A percentile compares a stretch with the other conserved stretches of the same genome.
Evolutionary conservation across 2,888 invertebrate genomes (phyloP).

Genomic region (Schizotus pectinicornis): DNA sequence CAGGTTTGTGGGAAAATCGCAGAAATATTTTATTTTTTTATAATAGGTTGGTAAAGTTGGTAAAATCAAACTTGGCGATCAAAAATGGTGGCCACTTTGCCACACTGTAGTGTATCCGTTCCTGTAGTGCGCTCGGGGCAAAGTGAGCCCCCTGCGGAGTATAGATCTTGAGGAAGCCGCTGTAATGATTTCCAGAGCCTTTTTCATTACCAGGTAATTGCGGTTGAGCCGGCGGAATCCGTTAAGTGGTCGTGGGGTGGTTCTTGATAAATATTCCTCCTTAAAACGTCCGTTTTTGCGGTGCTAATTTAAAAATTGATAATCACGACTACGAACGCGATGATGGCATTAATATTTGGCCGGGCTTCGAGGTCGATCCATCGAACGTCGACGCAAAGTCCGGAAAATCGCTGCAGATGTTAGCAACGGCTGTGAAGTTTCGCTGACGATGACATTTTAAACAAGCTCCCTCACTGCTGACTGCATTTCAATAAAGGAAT

Average conservation of each 20-base stretch:
- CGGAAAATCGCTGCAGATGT: constrained; percentile 36
- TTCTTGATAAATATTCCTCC: constrained; percentile 16
- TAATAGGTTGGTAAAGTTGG: too few relatives aligned
- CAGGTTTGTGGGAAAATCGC: too few relatives aligned
- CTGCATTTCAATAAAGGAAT: constrained; percentile 35
- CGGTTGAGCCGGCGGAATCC: constrained; percentile 25
- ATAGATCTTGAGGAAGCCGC: constrained; percentile 37
- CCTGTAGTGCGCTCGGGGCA: too few relatives aligned
- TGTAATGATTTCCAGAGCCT: constrained; percentile 46
- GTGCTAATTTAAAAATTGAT: constrained; percentile 15
- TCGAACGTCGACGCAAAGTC: constrained; percentile 23
- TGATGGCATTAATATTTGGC: background rate
- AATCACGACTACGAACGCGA: background rate
- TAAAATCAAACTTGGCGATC: background rate
- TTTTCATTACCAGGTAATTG: constrained; percentile 43
- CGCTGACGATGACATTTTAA: constrained; percentile 36
- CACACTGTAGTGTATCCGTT: too few relatives aligned
- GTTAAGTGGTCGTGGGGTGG: constrained; percentile 24
- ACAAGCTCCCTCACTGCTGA: constrained; percentile 31
- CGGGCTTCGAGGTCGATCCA: constrained; percentile 11
- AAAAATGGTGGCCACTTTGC: too few relatives aligned
- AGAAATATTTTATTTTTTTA: too few relatives aligned
- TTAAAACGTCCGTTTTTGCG: background rate
- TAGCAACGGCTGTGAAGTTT: constrained; percentile 29
- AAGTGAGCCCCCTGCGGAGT: constrained; percentile 6